phyloP scores from a whole-genome alignment of 1,140 invertebrate species.

The Augochlora pura region DNA sequence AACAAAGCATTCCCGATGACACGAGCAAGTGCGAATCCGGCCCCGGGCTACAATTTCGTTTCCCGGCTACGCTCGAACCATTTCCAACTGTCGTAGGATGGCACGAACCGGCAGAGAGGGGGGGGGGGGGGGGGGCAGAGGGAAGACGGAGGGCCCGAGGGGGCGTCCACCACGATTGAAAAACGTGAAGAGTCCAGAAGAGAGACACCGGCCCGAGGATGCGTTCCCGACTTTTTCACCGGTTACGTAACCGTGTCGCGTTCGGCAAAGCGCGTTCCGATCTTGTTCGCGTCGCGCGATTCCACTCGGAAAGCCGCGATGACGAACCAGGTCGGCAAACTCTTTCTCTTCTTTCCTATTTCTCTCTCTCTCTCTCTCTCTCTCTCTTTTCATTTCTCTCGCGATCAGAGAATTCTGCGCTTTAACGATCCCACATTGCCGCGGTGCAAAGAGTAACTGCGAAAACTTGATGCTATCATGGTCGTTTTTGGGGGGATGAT shows the following conservation, averaged over 20 bases:
- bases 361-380: too few species aligned
- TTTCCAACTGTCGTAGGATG: background rate
- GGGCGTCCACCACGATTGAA: background rate
- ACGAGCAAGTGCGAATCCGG: slow-evolving; percentile 27
- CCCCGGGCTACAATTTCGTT: slow-evolving; percentile 36
- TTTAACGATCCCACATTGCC: too few species aligned
- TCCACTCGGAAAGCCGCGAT: background rate
- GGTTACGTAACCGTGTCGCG: slow-evolving; percentile 35
- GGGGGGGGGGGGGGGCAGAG: background rate
- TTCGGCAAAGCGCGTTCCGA: slow-evolving; percentile 16
- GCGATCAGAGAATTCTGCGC: too few species aligned
- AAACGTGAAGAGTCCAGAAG: background rate
- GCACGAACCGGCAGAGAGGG: too few species aligned
- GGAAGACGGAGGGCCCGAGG: too few species aligned
- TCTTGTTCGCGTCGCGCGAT: background rate
- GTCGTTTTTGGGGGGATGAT: too few species aligned
- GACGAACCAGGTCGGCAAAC: too few species aligned
- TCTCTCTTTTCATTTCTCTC: too few species aligned
- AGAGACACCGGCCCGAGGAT: background rate
- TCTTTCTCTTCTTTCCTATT: too few species aligned
- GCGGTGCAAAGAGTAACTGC: too few species aligned
- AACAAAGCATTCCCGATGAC: slow-evolving; percentile 39
- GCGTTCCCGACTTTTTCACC: slow-evolving; percentile 2
- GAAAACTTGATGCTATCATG: too few species aligned
- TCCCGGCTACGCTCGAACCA: background rate